Conservation (phyloP, 2,113 vertebrate species). For the Gallinago media region DNA sequence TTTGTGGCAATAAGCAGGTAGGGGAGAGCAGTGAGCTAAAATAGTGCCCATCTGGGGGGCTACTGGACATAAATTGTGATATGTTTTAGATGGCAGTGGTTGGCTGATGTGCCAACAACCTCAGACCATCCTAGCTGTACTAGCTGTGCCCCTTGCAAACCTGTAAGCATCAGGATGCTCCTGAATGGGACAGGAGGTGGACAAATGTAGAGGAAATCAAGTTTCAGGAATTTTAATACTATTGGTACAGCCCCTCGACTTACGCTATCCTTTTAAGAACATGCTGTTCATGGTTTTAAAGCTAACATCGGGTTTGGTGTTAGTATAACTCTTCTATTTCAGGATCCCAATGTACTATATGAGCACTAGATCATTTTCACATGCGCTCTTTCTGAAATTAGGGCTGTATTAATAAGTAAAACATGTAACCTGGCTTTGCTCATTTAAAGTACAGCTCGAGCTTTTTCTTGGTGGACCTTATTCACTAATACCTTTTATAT, state of each 20-base stretch:
- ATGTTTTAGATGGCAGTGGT: not conserved
- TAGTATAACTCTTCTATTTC: not conserved
- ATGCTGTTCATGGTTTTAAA: not conserved
- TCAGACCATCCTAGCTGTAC: not conserved
- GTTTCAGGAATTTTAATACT: not conserved
- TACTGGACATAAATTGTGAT: not conserved
- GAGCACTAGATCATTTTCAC: not conserved
- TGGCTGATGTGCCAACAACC: not conserved
- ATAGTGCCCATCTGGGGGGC: not conserved
- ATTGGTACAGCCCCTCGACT: not conserved
- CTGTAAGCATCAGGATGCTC: not conserved
- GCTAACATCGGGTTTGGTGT: not conserved
- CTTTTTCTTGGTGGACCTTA: not conserved
- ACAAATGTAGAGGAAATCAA: not conserved
- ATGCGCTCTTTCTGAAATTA: not conserved
- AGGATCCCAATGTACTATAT: not conserved
- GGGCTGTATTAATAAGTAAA: not conserved
- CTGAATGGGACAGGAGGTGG: not conserved
- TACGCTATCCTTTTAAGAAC: not conserved
- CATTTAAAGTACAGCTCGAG: not conserved
- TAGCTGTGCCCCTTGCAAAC: not conserved
- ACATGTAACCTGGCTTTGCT: not conserved
- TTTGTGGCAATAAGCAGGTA: not conserved
- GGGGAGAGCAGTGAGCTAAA: not conserved
- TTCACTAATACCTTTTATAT: not conserved